A percentile compares a stretch with the other conserved stretches of the same genome.
Evolutionary conservation across 2,113 vertebrate species (phyloP).

Genomic region (Podarcis raffonei): DNA sequence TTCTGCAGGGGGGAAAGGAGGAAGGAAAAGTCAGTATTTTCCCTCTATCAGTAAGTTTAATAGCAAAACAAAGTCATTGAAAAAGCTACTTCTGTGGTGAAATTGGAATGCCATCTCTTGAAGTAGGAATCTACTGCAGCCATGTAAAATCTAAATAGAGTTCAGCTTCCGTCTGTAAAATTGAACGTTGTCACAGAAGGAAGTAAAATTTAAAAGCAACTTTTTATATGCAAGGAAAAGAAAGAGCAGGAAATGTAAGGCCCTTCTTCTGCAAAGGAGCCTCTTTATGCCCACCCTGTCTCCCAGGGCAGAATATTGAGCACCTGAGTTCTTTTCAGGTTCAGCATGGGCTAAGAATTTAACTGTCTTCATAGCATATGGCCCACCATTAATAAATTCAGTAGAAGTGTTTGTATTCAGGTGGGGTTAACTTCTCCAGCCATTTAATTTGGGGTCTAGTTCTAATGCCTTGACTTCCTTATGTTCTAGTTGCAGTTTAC

Average conservation of each 20-base stretch:
- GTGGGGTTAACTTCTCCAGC: background rate
- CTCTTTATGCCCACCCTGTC: background rate
- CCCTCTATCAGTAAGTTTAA: conserved; percentile 44
- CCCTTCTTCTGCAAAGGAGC: background rate
- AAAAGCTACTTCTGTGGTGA: conserved; percentile 54
- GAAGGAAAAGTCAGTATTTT: conserved; percentile 57
- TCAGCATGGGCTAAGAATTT: background rate
- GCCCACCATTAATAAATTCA: background rate
- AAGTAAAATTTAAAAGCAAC: background rate
- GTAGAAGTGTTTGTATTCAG: background rate
- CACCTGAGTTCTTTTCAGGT: background rate
- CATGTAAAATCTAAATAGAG: conserved; percentile 15
- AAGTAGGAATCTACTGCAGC: conserved; percentile 13
- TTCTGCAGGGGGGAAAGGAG: conserved; percentile 51
- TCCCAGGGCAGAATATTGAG: background rate
- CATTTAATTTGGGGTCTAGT: background rate
- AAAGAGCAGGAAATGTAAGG: background rate
- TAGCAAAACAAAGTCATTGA: conserved; percentile 41
- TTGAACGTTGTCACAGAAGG: background rate
- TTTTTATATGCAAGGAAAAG: conserved; percentile 10
- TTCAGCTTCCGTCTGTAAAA: background rate
- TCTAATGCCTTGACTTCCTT: background rate
- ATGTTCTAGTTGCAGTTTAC: conserved; percentile 6
- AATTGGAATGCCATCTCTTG: conserved; percentile 51
- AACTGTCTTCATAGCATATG: background rate